Evolutionary conservation across 2,797 vertebrate genomes (phyloP), one percentile per base, ranked within the genome.

Genomic region (Heterohyrax brucei): DNA sequence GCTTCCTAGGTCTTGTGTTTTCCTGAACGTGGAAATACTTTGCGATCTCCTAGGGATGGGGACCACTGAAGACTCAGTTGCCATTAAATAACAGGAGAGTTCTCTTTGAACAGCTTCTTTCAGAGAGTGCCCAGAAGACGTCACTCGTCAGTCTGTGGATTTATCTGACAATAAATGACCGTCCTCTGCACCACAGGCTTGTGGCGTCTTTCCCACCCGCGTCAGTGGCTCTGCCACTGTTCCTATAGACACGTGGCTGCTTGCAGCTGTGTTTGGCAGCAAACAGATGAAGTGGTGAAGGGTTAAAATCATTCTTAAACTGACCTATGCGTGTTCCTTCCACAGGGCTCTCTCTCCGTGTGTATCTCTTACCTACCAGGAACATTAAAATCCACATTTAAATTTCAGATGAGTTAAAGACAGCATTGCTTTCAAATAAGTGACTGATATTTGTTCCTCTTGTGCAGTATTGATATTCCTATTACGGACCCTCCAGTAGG

Each of bases 401-500:
- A 98, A 98, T 98, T 98, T 98, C 96, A 98, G 97, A 98, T 98
- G 91, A 98, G 95, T 97, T 97, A 98, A 98, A 97, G 97, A 98
- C 95, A 98, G 93, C 85, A 78, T 96, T 98, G 97, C 84, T 81
- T 98, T 98, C 96, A 97, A 97, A 98, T 98, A 98, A 98, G 97
- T 98, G 97, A 97, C 97, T 98, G 97, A 96, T 97, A 98, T 97
- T 98, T 98, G 83, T 98, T 97, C 97, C 80, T 98, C 97, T 98
- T 93, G 73, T 98, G 95, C 97, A 98, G 95, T 98, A 98, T 98
- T 98, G 98, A 98, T 98, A 98, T 98, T 98, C 97, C 98, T 98
- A 97, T 97, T 97, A 96, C 91, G 68, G 95, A 95, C 83, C 97
- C 97, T 97, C 97, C 39, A 3, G 39, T 39, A 39, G 94, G 59